These are phyloP conservation scores for Entomobrya proxima DNA, from an alignment of 2,888 invertebrate genomes.

Conservation along the genomic window DNA sequence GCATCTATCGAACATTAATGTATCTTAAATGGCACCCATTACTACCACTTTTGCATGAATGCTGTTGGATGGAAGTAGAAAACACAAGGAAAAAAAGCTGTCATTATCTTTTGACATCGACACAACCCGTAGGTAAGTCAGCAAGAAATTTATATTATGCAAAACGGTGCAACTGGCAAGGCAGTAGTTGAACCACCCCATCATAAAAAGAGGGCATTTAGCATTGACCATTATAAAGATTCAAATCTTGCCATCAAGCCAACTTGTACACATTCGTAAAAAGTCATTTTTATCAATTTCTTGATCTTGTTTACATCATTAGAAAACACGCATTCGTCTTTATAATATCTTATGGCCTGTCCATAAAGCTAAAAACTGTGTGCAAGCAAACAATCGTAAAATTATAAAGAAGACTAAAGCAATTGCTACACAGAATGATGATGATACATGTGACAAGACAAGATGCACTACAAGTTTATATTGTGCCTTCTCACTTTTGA, in stretches of 20 bases:
- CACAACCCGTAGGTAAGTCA: not conserved
- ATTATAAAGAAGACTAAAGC: not conserved
- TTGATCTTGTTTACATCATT: constrained; percentile 44
- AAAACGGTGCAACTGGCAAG: not conserved
- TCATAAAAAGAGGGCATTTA: constrained; percentile 10
- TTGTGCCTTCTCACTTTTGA: constrained; percentile 30
- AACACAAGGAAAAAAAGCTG: not conserved
- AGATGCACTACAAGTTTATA: constrained; percentile 27
- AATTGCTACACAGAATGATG: not conserved
- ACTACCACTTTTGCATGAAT: constrained; percentile 52
- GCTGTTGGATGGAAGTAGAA: not conserved
- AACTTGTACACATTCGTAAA: constrained; percentile 25
- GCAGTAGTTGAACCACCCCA: not conserved
- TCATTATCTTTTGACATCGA: constrained; percentile 44
- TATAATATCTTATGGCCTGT: not conserved
- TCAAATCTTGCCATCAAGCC: not conserved
- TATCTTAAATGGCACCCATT: constrained; percentile 58
- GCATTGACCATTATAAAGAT: constrained; percentile 20
- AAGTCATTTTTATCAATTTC: constrained; percentile 44
- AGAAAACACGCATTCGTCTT: constrained; percentile 11
- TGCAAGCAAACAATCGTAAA: constrained; percentile 35
- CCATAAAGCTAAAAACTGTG: not conserved
- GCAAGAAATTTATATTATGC: constrained; percentile 17
- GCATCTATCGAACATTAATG: constrained; percentile 44
- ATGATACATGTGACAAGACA: not conserved